Evolutionary conservation across 2,113 vertebrate species (phyloP), one percentile per base, ranked within the genome.

Genomic region (Caranx melampygus): DNA sequence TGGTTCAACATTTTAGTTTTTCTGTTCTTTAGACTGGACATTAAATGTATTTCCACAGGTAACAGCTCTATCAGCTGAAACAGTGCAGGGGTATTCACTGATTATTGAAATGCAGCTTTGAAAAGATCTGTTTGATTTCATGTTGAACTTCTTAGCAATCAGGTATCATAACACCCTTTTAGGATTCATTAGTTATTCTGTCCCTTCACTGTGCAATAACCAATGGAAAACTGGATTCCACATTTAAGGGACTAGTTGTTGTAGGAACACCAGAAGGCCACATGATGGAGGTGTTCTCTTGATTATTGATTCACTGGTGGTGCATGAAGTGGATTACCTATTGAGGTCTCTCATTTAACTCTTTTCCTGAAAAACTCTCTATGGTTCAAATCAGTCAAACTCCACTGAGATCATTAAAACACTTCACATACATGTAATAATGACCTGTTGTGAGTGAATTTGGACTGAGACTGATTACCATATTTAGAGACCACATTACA

Each of bases 281-380:
- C 75, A 54, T 2, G 82, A 26, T 69, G 79, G 84, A 2, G 76
- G 9, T 80, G 64, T 59, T 71, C 12, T 72, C 21, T 35, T 49
- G 6, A 33, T 26, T 42, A 63, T 10, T 31, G 20, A 35, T 18
- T 21, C 4, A 2, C 3, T 40, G 2, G 3, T 20, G 12, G 20
- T 2, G 33, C 40, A 6, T 15, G 3, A 45, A 8, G 35, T 9
- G 11, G 1, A 54, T 67, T 40, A 13, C 13, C 20, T 20, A 35
- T 35, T 3, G 2, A 35, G 26, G 40, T 21, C 18, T 9, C 18
- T 3, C n/a, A 18, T 3, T 31, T 31, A 21, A 57, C 31, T 57
- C 33, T 58, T 49, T 18, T 49, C 14, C 13, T 47, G 16, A 47
- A 47, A 45, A 45, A 47, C 5, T 12, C n/a, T 26, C 10, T 6